Conservation (phyloP, 1,140 invertebrate genomes). For the Leptonema lineaticorne region DNA sequence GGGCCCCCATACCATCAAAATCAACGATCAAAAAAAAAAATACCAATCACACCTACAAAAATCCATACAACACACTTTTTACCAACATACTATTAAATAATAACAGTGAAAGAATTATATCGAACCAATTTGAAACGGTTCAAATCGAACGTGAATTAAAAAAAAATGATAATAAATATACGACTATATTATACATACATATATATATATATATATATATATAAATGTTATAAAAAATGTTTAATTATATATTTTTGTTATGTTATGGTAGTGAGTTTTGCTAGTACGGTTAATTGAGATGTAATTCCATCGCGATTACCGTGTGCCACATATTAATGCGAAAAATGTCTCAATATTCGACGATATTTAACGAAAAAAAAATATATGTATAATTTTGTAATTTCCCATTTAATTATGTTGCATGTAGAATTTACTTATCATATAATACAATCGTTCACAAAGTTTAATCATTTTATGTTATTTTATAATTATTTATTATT, state of each 20-base stretch:
- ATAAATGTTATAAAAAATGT: too few relatives aligned
- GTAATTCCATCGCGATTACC: slow-evolving; percentile 1
- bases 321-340: background rate
- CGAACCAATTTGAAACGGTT: background rate
- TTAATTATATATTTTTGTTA: too few relatives aligned
- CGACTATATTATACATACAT: too few relatives aligned
- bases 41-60: background rate
- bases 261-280: background rate
- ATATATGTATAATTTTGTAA: too few relatives aligned
- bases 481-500: too few relatives aligned
- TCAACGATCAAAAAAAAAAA: background rate
- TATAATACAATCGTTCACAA: too few relatives aligned
- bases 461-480: too few relatives aligned
- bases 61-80: background rate
- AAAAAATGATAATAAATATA: too few relatives aligned
- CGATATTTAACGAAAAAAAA: too few relatives aligned
- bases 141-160: too few relatives aligned
- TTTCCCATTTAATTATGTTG: too few relatives aligned
- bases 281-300: slow-evolving; percentile 11
- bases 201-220: background rate
- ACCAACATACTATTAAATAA: background rate
- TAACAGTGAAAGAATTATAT: background rate
- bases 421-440: too few relatives aligned
- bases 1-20: background rate
- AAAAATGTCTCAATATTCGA: slow-evolving; percentile 11